Evolutionary conservation across 2,888 invertebrate species (phyloP).

Genomic region (Tinea trinotella): DNA sequence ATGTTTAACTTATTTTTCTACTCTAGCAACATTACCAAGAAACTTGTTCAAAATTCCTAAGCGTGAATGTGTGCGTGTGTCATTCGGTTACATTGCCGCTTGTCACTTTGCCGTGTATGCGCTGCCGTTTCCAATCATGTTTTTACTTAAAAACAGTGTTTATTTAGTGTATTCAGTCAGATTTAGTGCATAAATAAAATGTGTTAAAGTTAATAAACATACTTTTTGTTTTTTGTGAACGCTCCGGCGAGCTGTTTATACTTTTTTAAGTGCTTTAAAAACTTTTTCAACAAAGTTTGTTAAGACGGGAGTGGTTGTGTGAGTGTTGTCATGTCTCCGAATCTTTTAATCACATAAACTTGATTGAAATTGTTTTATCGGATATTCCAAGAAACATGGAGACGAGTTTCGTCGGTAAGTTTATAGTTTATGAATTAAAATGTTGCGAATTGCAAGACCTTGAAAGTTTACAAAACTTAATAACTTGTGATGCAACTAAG

Average conservation of each 20-base stretch:
- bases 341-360: constrained; percentile 43
- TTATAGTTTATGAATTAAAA: neutral
- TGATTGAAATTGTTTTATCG: constrained; percentile 34
- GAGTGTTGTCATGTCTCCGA: constrained; percentile 55
- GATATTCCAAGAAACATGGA: constrained; percentile 39
- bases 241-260: neutral
- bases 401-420: constrained; percentile 55
- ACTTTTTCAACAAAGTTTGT: constrained; percentile 36
- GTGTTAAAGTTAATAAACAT: neutral
- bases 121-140: constrained; percentile 15
- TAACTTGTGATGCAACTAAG: constrained; percentile 11
- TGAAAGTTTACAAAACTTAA: constrained; percentile 12
- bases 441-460: constrained; percentile 6
- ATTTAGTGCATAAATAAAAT: constrained; percentile 10
- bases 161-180: constrained; percentile 5
- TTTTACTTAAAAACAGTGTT: constrained; percentile 13
- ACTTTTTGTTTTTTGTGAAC: neutral
- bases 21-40: constrained; percentile 17
- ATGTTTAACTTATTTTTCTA: neutral
- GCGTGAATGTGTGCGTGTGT: constrained; percentile 17
- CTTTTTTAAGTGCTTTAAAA: constrained; percentile 10
- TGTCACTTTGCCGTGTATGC: constrained; percentile 18
- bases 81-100: constrained; percentile 18
- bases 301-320: constrained; percentile 43
- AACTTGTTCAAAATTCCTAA: constrained; percentile 8